Percentiles rank a stretch among this genome's conserved stretches.
Conservation (phyloP, 2,888 invertebrate species). For the Alsophila aescularia region DNA sequence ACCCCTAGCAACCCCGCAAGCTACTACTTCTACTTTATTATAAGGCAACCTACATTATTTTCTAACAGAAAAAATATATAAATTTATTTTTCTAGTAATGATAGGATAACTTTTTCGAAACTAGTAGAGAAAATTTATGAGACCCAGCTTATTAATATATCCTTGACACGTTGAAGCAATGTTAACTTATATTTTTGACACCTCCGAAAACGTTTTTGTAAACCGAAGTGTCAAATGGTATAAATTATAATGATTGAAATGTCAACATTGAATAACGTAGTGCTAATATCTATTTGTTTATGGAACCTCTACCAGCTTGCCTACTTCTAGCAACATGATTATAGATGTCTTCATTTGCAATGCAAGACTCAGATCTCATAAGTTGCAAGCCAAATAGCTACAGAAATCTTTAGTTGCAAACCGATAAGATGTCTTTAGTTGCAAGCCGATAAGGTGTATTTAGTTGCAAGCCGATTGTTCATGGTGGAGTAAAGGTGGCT, state of each 20-base stretch:
- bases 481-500: too few species aligned
- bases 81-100: too few species aligned
- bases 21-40: too few species aligned
- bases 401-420: too few species aligned
- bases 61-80: too few species aligned
- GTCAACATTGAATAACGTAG: background rate
- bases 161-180: slow-evolving; percentile 45
- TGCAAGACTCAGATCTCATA: background rate
- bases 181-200: slow-evolving; percentile 40
- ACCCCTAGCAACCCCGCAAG: too few species aligned
- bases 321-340: too few species aligned
- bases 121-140: background rate
- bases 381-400: too few species aligned
- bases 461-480: too few species aligned
- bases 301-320: background rate
- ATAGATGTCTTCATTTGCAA: background rate
- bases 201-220: slow-evolving; percentile 14
- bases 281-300: background rate
- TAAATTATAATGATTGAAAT: background rate
- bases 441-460: too few species aligned
- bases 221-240: slow-evolving; percentile 8
- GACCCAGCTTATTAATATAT: background rate
- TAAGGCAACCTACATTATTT: too few species aligned
- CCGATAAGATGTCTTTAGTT: too few species aligned
- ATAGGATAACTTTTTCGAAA: slow-evolving; percentile 1